phyloP scores from a whole-genome alignment of 1,140 invertebrate species.

The Diabrotica undecimpunctata region DNA sequence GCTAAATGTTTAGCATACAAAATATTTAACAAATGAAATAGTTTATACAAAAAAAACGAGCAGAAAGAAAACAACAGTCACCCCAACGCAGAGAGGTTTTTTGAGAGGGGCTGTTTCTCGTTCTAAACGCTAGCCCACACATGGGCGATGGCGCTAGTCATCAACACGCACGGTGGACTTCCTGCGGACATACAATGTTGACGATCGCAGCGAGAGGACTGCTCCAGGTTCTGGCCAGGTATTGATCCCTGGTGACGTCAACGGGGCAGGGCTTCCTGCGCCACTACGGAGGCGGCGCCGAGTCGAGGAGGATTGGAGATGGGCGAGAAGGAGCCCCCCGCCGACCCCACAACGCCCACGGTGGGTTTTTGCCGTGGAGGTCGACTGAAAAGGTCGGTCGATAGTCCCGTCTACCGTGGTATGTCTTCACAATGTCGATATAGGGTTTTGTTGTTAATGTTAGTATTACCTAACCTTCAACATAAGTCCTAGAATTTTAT shows the following conservation, averaged over 20 bases:
- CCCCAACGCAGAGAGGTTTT: conserved; percentile 92
- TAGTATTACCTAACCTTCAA: no score
- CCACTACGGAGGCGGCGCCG: conserved; percentile 18
- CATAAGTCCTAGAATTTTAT: no score
- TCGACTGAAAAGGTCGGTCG: neutral
- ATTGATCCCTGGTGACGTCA: conserved; percentile 40
- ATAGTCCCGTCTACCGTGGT: neutral
- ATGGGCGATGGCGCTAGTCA: conserved; percentile 61
- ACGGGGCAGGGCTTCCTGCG: conserved; percentile 29
- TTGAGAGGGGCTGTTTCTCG: conserved; percentile 90
- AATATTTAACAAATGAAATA: conserved; percentile 3
- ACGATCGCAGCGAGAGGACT: conserved; percentile 34
- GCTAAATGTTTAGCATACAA: neutral
- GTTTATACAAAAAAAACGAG: neutral
- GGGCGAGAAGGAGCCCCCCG: neutral
- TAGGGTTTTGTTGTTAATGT: neutral
- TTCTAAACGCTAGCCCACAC: conserved; percentile 90
- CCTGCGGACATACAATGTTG: conserved; percentile 28
- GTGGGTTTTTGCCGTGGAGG: neutral
- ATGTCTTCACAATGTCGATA: neutral
- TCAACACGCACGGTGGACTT: conserved; percentile 33
- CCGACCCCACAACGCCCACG: neutral
- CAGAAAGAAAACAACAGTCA: conserved; percentile 66
- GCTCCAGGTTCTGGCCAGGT: conserved; percentile 32
- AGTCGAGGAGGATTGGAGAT: conserved; percentile 11